phyloP scores from a whole-genome alignment of 2,888 invertebrate species.

The Holacanthella duospinosa region DNA sequence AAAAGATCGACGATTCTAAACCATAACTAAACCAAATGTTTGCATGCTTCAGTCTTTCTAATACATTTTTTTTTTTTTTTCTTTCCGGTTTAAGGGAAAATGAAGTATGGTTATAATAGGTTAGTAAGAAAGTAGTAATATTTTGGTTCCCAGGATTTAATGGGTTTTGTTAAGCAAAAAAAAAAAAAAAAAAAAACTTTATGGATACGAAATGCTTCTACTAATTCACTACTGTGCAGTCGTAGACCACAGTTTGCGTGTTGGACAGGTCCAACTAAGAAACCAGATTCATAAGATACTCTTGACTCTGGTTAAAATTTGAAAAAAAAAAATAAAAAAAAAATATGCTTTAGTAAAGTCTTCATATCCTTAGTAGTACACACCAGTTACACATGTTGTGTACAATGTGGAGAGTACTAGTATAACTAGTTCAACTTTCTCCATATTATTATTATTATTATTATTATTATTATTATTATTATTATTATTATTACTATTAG shows the following conservation, averaged over 20 bases:
- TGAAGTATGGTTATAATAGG: slow-evolving; percentile 6
- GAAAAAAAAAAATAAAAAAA: too few relatives aligned
- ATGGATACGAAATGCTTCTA: background rate
- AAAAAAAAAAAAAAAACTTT: too few relatives aligned
- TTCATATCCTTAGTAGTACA: too few relatives aligned
- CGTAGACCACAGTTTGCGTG: background rate
- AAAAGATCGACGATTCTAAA: background rate
- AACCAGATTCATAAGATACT: background rate
- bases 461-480: too few relatives aligned
- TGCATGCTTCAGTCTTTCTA: background rate
- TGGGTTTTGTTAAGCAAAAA: slow-evolving; percentile 3
- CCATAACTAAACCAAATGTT: too few relatives aligned
- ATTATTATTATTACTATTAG: too few relatives aligned
- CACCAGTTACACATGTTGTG: too few relatives aligned
- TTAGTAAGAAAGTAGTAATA: slow-evolving; percentile 4
- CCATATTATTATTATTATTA: too few relatives aligned
- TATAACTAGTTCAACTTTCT: too few relatives aligned
- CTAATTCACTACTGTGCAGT: background rate
- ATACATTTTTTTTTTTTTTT: background rate
- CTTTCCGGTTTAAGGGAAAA: slow-evolving; percentile 2
- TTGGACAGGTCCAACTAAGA: background rate
- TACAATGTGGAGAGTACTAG: too few relatives aligned
- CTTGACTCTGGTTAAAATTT: background rate
- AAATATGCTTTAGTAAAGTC: too few relatives aligned
- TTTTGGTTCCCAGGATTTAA: background rate